phyloP scores from a whole-genome alignment of 2,797 vertebrate genomes.

The Lagodon rhomboides region DNA sequence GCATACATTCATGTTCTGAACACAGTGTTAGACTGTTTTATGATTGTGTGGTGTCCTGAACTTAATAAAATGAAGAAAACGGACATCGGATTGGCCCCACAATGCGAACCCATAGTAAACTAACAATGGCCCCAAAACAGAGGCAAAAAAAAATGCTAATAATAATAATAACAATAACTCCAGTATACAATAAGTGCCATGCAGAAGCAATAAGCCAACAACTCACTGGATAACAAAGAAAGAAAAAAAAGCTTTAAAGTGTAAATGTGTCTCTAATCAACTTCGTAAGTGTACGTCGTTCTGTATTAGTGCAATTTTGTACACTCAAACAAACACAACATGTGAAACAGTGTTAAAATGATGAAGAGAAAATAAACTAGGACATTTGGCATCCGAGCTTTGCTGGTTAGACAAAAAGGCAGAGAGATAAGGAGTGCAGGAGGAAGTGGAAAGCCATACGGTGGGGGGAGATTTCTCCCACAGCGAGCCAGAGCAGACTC shows the following conservation, averaged over 20 bases:
- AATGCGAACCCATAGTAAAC: constrained; percentile 38
- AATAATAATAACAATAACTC: constrained; percentile 22
- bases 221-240: neutral
- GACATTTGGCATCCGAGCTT: constrained; percentile 58
- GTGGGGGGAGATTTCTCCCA: constrained; percentile 29
- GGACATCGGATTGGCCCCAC: neutral
- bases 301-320: constrained; percentile 28
- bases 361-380: constrained; percentile 6
- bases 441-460: constrained; percentile 3
- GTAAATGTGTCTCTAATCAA: constrained; percentile 14
- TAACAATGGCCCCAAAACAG: constrained; percentile 12
- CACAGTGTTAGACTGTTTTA: constrained; percentile 68
- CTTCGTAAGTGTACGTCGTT: constrained; percentile 2
- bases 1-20: constrained; percentile 50
- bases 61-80: constrained; percentile 8
- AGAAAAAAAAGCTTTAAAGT: constrained; percentile 17
- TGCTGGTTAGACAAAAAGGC: constrained; percentile 47
- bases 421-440: constrained; percentile 18
- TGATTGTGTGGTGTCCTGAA: neutral
- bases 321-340: constrained; percentile 24
- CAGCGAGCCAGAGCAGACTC: constrained; percentile 27
- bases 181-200: constrained; percentile 22
- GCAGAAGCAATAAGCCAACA: constrained; percentile 28
- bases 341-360: constrained; percentile 19
- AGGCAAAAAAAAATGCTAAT: constrained; percentile 2